Base-by-base conservation (phyloP, 2,797 vertebrate genomes). In the Aeoliscus strigatus region DNA sequence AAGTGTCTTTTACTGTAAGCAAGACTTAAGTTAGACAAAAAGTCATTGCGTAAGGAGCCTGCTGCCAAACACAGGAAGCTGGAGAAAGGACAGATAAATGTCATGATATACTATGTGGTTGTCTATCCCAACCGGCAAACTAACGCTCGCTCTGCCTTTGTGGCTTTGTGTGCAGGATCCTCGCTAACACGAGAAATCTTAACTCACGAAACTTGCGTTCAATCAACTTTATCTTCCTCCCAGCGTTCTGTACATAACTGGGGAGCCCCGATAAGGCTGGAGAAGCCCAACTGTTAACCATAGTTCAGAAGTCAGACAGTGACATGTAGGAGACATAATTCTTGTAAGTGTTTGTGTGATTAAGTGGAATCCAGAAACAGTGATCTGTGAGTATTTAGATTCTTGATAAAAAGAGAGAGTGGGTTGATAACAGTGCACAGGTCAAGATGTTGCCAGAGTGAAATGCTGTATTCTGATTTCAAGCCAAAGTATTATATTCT, bases 11-110 rank as follows among this genome's bases (percentile, higher is more conserved):
- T 34, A 50, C 29, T 47, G 28, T 24, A n/a, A 27, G n/a, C 16
- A 18, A 1, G 4, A n/a, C 21, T n/a, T 13, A 24, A 34, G 58
- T 3, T n/a, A 43, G 7, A 60, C 35, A 52, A 38, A 10, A 41
- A 41, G 57, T 9, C 0, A 33, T 41, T 57, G 33, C 42, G 49
- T 38, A 16, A 61, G 27, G 7, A 1, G 15, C 4, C 18, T 15
- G 29, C 8, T 2, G 26, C 12, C 8, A 2, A 10, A 39, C 17
- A 48, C 45, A 68, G 73, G 74, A 80, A 79, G 64, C 57, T 59
- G 60, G 34, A 53, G 30, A 4, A 30, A 0, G n/a, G 41, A n/a
- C 34, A 54, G 72, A 81, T 79, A 83, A 72, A 29, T 38, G 1
- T 2, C 18, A 4, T 16, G 2, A 25, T 33, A 23, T 14, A 55